A percentile compares a stretch with the other conserved stretches of the same genome.
These are phyloP conservation scores for Platycnemis pennipes DNA, from an alignment of 2,888 invertebrate species.

Conservation along the genomic window DNA sequence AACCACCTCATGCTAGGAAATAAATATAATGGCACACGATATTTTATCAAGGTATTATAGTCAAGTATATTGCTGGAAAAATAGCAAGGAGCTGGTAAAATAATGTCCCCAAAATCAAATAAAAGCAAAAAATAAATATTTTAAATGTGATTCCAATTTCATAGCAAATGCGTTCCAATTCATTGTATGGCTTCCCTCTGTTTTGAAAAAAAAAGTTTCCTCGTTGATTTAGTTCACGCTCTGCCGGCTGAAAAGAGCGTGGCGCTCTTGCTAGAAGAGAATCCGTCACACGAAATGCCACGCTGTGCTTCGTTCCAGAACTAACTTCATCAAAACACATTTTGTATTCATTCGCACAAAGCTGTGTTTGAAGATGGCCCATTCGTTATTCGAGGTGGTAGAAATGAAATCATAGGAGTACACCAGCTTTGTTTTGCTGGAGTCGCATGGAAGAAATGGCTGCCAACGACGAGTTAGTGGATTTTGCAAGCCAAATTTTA, in stretches of 20 bases:
- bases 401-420: constrained; percentile 22
- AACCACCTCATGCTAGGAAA: no score
- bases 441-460: background rate
- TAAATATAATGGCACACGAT: no score
- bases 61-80: no score
- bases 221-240: background rate
- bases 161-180: no score
- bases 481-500: background rate
- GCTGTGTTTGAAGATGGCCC: background rate
- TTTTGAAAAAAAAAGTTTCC: background rate
- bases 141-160: no score
- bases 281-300: background rate
- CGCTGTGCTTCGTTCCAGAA: background rate
- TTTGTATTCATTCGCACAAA: background rate
- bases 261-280: background rate
- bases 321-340: constrained; percentile 36
- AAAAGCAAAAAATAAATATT: no score
- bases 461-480: background rate
- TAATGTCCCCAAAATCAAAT: no score
- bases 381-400: background rate
- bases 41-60: no score
- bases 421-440: background rate
- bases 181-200: no score
- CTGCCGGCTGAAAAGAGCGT: background rate
- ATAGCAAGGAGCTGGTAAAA: no score